Conservation (phyloP, 2,888 invertebrate genomes). For the Parapristionchus giblindavisi region DNA sequence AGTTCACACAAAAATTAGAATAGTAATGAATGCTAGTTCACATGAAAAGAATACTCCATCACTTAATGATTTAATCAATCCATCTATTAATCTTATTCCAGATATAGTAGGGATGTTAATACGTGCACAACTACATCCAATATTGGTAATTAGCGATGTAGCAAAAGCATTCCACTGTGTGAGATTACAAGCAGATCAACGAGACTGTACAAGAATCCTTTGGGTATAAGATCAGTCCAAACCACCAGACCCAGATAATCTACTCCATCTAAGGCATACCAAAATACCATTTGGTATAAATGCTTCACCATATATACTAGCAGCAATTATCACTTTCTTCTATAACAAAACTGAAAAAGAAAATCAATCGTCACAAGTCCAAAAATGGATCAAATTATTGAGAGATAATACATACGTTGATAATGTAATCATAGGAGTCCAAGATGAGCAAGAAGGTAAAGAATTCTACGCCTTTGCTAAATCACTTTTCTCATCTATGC, state of each 20-base stretch:
- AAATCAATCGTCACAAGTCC: too few species aligned
- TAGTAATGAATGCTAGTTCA: conserved; percentile 12
- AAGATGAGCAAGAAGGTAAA: background rate
- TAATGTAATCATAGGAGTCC: background rate
- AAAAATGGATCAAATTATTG: background rate
- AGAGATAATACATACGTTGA: background rate
- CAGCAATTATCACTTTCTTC: background rate
- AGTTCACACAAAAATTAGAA: background rate
- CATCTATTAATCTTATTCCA: background rate
- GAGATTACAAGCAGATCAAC: background rate
- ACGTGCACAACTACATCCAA: background rate
- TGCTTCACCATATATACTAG: conserved; percentile 7
- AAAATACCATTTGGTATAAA: background rate
- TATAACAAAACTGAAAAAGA: background rate
- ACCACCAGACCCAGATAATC: background rate
- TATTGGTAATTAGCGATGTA: background rate
- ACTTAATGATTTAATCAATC: background rate
- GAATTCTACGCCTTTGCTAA: background rate
- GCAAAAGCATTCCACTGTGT: conserved; percentile 16
- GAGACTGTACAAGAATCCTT: background rate
- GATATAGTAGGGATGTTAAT: background rate
- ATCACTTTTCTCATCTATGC: background rate
- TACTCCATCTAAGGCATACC: conserved; percentile 13
- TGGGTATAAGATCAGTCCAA: background rate
- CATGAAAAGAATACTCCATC: conserved; percentile 3